A percentile compares a stretch with the other conserved stretches of the same genome.
These are phyloP conservation scores for Drepana arcuata DNA, from an alignment of 1,140 invertebrate genomes.

Conservation along the genomic window DNA sequence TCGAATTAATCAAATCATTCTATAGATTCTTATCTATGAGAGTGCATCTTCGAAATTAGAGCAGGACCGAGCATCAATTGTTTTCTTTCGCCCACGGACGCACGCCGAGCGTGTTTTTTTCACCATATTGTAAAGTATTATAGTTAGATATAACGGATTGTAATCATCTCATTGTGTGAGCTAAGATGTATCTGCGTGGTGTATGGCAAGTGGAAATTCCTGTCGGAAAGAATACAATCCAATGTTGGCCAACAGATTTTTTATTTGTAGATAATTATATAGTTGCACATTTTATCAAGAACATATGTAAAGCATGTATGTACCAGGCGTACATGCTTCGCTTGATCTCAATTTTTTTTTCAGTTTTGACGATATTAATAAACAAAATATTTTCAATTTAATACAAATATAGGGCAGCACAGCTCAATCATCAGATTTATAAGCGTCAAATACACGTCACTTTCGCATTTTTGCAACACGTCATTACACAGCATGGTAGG, in stretches of 20 bases:
- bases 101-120: slow-evolving; percentile 45
- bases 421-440: no score
- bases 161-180: slow-evolving; percentile 68
- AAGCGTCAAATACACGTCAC: no score
- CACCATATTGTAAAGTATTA: slow-evolving; percentile 41
- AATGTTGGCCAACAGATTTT: background rate
- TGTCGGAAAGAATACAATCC: slow-evolving; percentile 2
- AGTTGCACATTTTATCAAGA: no score
- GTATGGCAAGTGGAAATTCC: slow-evolving; percentile 11
- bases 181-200: slow-evolving; percentile 41
- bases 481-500: background rate
- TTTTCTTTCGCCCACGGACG: slow-evolving; percentile 63
- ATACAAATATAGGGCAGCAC: no score
- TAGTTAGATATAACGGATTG: slow-evolving; percentile 65
- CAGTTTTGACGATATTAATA: no score
- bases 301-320: no score
- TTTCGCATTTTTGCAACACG: no score
- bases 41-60: slow-evolving; percentile 62
- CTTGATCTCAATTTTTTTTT: no score
- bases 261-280: no score
- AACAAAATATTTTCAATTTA: no score
- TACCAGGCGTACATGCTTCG: no score
- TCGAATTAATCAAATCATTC: slow-evolving; percentile 69
- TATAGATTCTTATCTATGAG: slow-evolving; percentile 50
- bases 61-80: slow-evolving; percentile 59